phyloP scores from a whole-genome alignment of 2,888 invertebrate species.

The Xanthostigma xanthostigma region DNA sequence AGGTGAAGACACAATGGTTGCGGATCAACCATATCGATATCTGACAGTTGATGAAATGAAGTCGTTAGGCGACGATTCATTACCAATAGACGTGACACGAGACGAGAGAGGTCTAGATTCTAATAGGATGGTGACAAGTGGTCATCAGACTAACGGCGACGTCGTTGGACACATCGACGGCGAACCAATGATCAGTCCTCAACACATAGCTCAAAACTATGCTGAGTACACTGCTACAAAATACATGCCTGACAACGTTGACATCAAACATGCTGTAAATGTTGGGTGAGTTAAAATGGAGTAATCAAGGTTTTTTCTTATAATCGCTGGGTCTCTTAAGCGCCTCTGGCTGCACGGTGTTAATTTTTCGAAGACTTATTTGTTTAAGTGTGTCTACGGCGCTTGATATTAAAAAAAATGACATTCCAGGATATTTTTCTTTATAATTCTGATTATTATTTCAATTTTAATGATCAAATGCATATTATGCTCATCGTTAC shows the following conservation, averaged over 20 bases:
- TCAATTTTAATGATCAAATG: too few species aligned
- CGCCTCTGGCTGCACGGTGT: too few species aligned
- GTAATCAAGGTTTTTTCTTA: too few species aligned
- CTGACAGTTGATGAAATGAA: conserved; percentile 93
- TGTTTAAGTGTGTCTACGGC: too few species aligned
- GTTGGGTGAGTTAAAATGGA: conserved; percentile 39
- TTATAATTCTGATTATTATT: too few species aligned
- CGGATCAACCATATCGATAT: conserved; percentile 82
- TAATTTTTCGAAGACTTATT: too few species aligned
- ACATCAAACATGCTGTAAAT: conserved; percentile 42
- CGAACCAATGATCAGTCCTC: conserved; percentile 47
- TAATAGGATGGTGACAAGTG: conserved; percentile 36
- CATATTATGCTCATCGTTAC: too few species aligned
- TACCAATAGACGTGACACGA: conserved; percentile 84
- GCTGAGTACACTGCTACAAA: conserved; percentile 31
- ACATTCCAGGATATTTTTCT: too few species aligned
- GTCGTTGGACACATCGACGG: conserved; percentile 37
- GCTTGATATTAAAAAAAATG: too few species aligned
- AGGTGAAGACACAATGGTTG: conserved; percentile 86
- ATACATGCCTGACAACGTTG: conserved; percentile 40
- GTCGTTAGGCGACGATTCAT: conserved; percentile 81
- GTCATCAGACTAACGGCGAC: conserved; percentile 24
- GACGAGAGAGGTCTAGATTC: conserved; percentile 68
- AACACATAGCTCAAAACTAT: conserved; percentile 36
- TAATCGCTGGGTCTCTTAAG: too few species aligned